phyloP scores from a whole-genome alignment of 2,888 invertebrate genomes.

The Lepeophtheirus nordmannii region DNA sequence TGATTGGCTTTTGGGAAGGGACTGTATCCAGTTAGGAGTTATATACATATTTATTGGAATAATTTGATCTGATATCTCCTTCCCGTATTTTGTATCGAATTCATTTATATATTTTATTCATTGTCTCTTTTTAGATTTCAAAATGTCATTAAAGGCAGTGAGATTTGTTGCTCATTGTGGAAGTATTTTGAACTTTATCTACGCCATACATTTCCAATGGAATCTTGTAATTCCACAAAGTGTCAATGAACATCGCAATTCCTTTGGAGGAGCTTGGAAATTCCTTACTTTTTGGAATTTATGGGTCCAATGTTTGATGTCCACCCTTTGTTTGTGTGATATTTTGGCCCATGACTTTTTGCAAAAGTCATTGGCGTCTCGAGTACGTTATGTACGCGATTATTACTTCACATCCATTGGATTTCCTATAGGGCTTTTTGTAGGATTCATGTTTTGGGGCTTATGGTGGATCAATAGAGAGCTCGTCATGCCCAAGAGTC shows the following conservation, averaged over 20 bases:
- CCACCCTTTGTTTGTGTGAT: neutral
- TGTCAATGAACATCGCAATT: neutral
- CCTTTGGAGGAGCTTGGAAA: slow-evolving; percentile 22
- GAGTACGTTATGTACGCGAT: neutral
- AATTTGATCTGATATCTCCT: no score
- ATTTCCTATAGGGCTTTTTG: slow-evolving; percentile 23
- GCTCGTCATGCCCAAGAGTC: slow-evolving; percentile 9
- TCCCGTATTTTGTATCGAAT: no score
- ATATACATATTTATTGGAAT: no score
- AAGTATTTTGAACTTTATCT: slow-evolving; percentile 16
- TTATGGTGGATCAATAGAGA: slow-evolving; percentile 18
- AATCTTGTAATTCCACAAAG: slow-evolving; percentile 3
- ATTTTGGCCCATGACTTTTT: neutral
- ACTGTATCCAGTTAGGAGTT: no score
- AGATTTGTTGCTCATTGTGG: slow-evolving; percentile 5
- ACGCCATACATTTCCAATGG: slow-evolving; percentile 17
- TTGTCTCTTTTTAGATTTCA: neutral
- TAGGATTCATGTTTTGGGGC: slow-evolving; percentile 23
- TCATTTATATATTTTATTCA: no score
- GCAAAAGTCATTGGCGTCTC: neutral
- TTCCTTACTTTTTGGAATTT: slow-evolving; percentile 22
- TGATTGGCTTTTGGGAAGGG: no score
- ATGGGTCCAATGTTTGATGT: slow-evolving; percentile 14
- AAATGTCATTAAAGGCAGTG: neutral
- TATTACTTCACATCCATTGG: slow-evolving; percentile 17